Conservation (phyloP, 2,797 vertebrate genomes). For the Chaenodraco wilsoni region DNA sequence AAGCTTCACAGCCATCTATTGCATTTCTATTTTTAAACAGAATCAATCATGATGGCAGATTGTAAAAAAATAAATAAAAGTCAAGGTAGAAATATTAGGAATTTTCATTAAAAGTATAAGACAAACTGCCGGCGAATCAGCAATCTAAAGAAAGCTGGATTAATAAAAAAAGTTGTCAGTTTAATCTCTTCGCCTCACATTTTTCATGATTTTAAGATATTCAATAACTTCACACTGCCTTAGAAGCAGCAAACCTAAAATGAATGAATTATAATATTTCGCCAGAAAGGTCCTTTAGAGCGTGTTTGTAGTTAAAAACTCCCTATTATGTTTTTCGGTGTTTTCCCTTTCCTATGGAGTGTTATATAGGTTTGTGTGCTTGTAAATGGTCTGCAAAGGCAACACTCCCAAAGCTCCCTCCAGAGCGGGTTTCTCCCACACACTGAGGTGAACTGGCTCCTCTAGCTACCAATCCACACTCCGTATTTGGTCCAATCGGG, state of each 20-base stretch:
- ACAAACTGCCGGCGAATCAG: not conserved
- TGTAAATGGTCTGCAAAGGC: too few species aligned
- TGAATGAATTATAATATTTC: too few species aligned
- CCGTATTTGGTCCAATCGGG: too few species aligned
- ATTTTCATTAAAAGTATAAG: slow-evolving; percentile 17
- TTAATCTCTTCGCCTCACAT: not conserved
- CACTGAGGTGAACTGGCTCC: too few species aligned
- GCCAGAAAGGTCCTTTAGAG: too few species aligned
- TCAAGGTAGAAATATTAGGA: not conserved
- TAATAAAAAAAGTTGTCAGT: not conserved
- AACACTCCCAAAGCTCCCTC: too few species aligned
- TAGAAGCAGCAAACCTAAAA: not conserved
- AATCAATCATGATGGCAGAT: slow-evolving; percentile 25
- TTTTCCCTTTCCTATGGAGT: too few species aligned
- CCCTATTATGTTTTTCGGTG: too few species aligned
- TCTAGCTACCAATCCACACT: too few species aligned
- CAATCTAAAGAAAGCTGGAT: not conserved
- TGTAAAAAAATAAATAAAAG: not conserved
- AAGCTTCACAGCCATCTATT: slow-evolving; percentile 26
- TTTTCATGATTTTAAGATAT: not conserved
- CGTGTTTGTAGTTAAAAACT: too few species aligned
- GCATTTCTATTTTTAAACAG: slow-evolving; percentile 14
- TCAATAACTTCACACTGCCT: not conserved
- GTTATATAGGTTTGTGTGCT: too few species aligned
- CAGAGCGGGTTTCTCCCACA: too few species aligned